Conservation (phyloP, 2,888 invertebrate species). For the Salticus scenicus region DNA sequence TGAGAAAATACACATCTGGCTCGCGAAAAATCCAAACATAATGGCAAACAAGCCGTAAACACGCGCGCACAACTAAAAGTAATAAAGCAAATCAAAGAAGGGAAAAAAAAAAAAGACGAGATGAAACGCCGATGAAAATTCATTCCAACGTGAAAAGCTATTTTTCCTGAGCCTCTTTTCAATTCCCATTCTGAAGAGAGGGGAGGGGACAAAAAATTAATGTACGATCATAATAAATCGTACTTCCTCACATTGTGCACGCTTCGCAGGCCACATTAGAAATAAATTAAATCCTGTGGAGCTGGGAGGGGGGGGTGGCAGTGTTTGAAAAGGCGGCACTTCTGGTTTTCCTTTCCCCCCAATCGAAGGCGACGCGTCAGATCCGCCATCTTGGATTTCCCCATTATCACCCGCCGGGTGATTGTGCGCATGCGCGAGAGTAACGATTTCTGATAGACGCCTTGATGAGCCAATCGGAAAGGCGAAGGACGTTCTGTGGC, state of each 20-base stretch:
- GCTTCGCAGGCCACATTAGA: constrained; percentile 64
- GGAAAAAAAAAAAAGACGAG: neutral
- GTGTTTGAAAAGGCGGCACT: neutral
- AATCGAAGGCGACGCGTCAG: constrained; percentile 22
- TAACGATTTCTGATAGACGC: constrained; percentile 69
- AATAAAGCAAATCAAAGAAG: neutral
- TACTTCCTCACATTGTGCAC: constrained; percentile 41
- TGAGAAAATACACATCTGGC: constrained; percentile 14
- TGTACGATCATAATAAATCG: constrained; percentile 61
- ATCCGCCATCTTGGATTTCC: constrained; percentile 63
- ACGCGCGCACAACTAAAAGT: too few species aligned
- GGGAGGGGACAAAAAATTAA: neutral
- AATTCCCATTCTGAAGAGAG: neutral
- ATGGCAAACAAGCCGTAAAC: neutral
- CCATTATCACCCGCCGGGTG: constrained; percentile 57
- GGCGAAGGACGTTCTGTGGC: constrained; percentile 57
- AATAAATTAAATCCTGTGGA: constrained; percentile 64
- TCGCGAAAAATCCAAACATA: too few species aligned
- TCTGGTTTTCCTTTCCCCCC: constrained; percentile 23
- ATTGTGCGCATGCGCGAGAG: constrained; percentile 58
- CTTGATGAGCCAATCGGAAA: constrained; percentile 69
- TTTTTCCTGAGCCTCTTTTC: constrained; percentile 46
- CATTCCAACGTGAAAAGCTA: constrained; percentile 47
- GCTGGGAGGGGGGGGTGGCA: neutral
- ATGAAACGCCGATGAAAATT: constrained; percentile 23